Evolutionary conservation across 2,888 invertebrate genomes (phyloP), one percentile per base, ranked within the genome.

Genomic region (Drosophila mimica): DNA sequence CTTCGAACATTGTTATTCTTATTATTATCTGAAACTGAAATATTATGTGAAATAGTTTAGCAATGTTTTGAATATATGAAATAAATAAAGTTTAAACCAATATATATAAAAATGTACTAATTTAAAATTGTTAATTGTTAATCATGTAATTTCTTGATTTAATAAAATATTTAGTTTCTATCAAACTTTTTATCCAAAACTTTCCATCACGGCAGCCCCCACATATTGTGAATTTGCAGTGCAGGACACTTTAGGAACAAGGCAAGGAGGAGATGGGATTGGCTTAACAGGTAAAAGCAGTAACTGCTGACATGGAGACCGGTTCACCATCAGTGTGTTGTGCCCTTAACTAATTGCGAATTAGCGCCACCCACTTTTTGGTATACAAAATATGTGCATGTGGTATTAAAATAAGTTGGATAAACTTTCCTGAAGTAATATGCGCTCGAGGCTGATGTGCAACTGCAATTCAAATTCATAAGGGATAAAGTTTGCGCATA

Each of bases 401-500:
- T 30, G 64, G 75, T 51, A 75, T 79, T 76, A 54, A 70, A 79
- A 75, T 67, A 75, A 66, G 76, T 70, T 57, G 70, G 65, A 60
- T 67, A 66, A 82, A 77, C 60, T 84, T 82, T 67, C 17, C 51
- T 17, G 58, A 54, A 68, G 82, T 63, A 65, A 72, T 79, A 76
- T 68, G 65, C 64, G 69, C 84, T 66, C 28, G 54, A 69, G 78
- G 74, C 76, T 63, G 66, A 71, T 69, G 48, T 82, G 85, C 79
- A 79, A 69, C 84, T 88, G 85, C 85, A 82, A 79, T 82, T 71
- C 64, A 68, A 76, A 82, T 82, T 83, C 78, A 85, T 79, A 76
- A 73, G 83, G 73, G 61, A 31, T 61, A 62, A 57, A 81, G 74
- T 83, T 77, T 70, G 69, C 61, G 65, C 65, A 64, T 67, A 76